Evolutionary conservation across 92 coral and sea anemone genomes (phyloP), one percentile per base, ranked within the genome.

Genomic region (Virgularia gustaviana): DNA sequence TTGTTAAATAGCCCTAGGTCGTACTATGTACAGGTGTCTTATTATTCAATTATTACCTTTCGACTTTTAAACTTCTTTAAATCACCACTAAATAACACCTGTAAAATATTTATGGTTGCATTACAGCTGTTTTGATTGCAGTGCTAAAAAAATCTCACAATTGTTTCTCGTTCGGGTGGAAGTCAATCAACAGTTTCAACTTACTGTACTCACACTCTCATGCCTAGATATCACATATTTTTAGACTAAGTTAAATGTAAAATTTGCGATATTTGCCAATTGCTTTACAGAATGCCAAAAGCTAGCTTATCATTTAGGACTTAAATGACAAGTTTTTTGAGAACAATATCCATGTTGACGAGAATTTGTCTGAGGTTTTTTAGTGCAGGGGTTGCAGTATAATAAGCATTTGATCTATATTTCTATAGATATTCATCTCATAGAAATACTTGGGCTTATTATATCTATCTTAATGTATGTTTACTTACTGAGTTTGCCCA

Each of bases 401-500:
- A 4, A 15, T 15, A 4, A 5, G 15, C 18, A 5, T 4, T 15
- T 4, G 55, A 5, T 15, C 22, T 3, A 15, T 15, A 4, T 47
- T 15, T 47, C 18, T 47, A 3, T 47, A 47, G 18, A 39, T n/a
- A 39, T 30, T 57, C 37, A 15, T 34, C 27, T 16, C 4, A 4
- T 47, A 16, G 23, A 2, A 47, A 47, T 27, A 19, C 4, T 16
- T 47, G 2, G 4, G n/a, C n/a, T n/a, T n/a, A n/a, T n/a, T n/a
- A n/a, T n/a, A 58, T 24, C 4, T 58, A 31, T 15, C 29, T 58
- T 2, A 9, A 27, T 9, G 27, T 19, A 1, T 9, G 5, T 13
- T 22, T 8, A 78, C 88, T 88, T 81, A 92, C 98, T 54, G 90
- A 89, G 44, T 92, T 95, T 33, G 98, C 98, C 98, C 98, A 92